phyloP scores from a whole-genome alignment of 1,140 invertebrate species.

The Rhizoglyphus robini region DNA sequence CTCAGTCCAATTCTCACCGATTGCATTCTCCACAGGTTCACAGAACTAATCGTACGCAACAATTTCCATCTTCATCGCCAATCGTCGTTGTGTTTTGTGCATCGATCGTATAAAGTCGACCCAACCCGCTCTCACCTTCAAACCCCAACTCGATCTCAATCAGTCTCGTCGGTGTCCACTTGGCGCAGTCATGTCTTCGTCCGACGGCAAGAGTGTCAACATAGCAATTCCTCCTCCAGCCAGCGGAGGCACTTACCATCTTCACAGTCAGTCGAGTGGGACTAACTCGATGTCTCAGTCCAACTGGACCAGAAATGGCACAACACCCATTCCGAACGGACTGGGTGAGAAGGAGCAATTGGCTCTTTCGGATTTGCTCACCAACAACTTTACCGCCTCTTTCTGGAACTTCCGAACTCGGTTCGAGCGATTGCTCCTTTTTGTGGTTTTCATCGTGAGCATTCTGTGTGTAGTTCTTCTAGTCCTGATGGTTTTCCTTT shows the following conservation, averaged over 20 bases:
- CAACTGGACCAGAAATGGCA: neutral
- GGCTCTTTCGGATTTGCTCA: neutral
- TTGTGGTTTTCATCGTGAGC: neutral
- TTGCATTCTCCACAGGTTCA: no score
- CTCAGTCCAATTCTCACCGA: no score
- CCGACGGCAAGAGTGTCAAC: neutral
- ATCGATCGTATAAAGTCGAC: no score
- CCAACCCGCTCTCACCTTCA: no score
- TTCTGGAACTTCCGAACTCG: slow-evolving; percentile 18
- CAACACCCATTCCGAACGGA: neutral
- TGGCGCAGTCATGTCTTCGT: neutral
- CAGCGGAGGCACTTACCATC: neutral
- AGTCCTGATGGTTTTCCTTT: slow-evolving; percentile 6
- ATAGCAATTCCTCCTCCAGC: neutral
- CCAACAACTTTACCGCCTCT: neutral
- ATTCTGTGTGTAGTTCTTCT: neutral
- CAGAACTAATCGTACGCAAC: no score
- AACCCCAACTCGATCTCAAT: no score
- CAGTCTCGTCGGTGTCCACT: neutral
- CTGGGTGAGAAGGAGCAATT: slow-evolving; percentile 1
- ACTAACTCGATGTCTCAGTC: neutral
- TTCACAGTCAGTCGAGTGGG: neutral
- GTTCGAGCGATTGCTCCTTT: slow-evolving; percentile 3
- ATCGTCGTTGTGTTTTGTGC: no score
- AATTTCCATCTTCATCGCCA: no score